Percentiles rank a stretch among this genome's conserved stretches.
Conservation (phyloP, 53 echinoderm and acorn worm genomes). For the Hippasteria phrygiana region DNA sequence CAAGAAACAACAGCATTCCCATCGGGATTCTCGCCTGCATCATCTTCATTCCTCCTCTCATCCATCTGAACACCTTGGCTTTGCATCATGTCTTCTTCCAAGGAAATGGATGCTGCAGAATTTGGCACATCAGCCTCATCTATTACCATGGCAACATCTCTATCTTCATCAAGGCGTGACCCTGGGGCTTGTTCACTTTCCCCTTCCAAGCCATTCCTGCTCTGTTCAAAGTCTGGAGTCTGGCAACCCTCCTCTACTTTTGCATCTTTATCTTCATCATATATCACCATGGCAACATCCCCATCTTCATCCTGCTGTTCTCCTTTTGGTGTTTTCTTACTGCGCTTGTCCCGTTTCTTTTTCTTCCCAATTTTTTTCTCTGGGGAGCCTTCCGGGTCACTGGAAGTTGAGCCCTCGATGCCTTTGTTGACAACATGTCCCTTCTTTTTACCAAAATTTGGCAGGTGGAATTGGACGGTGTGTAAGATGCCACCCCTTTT, state of each 20-base stretch:
- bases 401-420: constrained; percentile 27
- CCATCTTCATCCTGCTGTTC: constrained; percentile 9
- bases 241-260: constrained; percentile 24
- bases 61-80: neutral
- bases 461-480: constrained; percentile 66
- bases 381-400: constrained; percentile 33
- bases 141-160: constrained; percentile 6
- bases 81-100: neutral
- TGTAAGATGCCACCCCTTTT: constrained; percentile 65
- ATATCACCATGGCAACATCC: constrained; percentile 32
- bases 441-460: constrained; percentile 57
- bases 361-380: constrained; percentile 46
- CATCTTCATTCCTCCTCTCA: neutral
- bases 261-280: neutral
- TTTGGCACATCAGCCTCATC: neutral
- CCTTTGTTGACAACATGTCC: constrained; percentile 11
- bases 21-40: neutral
- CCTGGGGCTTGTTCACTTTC: neutral
- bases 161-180: neutral
- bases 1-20: no score
- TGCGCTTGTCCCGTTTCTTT: constrained; percentile 45
- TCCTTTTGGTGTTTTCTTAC: neutral
- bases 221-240: constrained; percentile 12
- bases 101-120: constrained; percentile 1
- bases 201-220: neutral